These are phyloP conservation scores for Indicator maculatus DNA, from an alignment of 2,113 vertebrate genomes.

Conservation along the genomic window DNA sequence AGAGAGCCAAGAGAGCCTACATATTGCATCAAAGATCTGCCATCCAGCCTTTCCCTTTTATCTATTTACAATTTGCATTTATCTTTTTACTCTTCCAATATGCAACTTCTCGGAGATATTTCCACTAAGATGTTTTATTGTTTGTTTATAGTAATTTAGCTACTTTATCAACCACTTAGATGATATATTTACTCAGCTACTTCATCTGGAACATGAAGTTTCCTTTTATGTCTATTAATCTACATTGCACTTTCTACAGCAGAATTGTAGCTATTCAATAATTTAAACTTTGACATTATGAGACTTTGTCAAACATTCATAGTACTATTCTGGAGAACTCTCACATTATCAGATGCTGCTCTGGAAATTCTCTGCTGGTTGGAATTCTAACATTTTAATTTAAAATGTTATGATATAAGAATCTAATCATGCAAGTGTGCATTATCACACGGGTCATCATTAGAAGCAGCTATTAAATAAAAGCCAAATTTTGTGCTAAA, in stretches of 20 bases:
- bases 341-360: background rate
- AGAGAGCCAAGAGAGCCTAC: background rate
- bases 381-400: background rate
- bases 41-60: background rate
- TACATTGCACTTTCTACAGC: background rate
- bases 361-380: background rate
- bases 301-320: conserved; percentile 14
- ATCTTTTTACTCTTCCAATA: background rate
- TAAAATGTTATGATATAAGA: background rate
- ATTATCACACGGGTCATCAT: background rate
- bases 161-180: conserved; percentile 1
- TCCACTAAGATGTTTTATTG: conserved; percentile 4
- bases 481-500: background rate
- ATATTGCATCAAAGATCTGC: background rate
- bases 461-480: background rate
- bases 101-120: background rate
- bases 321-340: background rate
- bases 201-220: conserved; percentile 1
- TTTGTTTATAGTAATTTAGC: conserved; percentile 43
- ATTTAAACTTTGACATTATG: conserved; percentile 23
- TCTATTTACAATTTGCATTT: conserved; percentile 11
- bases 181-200: conserved; percentile 22
- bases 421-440: background rate
- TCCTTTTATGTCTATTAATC: conserved; percentile 35
- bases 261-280: conserved; percentile 28